Conservation (phyloP, 2,113 vertebrate genomes). For the Cavia aperea region DNA sequence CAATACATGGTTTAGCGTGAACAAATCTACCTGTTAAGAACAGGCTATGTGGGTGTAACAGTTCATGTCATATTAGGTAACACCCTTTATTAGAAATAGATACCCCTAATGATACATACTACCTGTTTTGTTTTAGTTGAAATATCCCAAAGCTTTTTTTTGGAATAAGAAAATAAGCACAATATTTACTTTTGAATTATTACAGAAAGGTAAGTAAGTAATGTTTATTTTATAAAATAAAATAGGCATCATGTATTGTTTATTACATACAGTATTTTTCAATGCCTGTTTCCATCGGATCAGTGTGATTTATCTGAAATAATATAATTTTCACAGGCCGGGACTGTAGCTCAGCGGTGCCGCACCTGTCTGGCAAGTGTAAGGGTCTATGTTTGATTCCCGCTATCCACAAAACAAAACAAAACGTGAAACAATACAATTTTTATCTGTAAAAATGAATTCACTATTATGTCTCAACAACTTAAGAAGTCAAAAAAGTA, state of each 20-base stretch:
- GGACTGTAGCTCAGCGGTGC: no score
- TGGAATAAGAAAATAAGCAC: background rate
- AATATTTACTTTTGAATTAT: constrained; percentile 35
- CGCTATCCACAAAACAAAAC: no score
- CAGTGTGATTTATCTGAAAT: constrained; percentile 20
- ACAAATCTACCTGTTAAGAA: background rate
- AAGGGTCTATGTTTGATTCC: no score
- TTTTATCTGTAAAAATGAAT: constrained; percentile 33
- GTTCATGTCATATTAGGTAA: background rate
- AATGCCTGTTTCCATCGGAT: background rate
- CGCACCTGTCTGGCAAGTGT: no score
- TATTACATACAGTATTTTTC: background rate
- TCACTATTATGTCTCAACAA: background rate
- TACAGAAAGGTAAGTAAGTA: constrained; percentile 29
- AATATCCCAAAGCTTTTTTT: background rate
- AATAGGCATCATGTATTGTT: background rate
- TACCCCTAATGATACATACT: background rate
- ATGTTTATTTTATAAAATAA: constrained; percentile 7
- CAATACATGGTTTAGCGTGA: constrained; percentile 18
- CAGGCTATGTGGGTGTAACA: background rate
- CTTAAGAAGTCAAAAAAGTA: constrained; percentile 10
- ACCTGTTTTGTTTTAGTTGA: background rate
- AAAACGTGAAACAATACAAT: background rate
- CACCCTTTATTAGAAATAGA: background rate
- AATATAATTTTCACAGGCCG: background rate